Conservation (phyloP, 2,113 vertebrate genomes). For the Sinocyclocheilus grahami region DNA sequence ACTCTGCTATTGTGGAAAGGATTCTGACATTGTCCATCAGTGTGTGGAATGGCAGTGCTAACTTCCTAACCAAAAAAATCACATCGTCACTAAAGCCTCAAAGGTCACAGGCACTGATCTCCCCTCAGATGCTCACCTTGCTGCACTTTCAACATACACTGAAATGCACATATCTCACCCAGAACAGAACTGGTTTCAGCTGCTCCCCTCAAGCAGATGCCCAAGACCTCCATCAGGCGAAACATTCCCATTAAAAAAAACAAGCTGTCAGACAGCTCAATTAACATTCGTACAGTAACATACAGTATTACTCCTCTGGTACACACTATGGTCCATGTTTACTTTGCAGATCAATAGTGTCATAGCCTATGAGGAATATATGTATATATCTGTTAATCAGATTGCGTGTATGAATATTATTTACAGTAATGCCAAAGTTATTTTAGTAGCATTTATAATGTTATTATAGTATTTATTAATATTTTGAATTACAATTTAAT, state of each 20-base stretch:
- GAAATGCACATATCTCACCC: background rate
- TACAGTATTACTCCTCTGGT: background rate
- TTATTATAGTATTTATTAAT: background rate
- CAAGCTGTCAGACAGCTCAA: background rate
- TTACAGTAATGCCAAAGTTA: background rate
- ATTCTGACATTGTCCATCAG: background rate
- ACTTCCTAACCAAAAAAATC: background rate
- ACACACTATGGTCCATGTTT: background rate
- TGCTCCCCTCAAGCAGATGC: background rate
- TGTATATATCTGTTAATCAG: background rate
- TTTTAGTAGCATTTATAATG: background rate
- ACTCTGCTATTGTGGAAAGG: background rate
- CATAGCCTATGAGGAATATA: background rate
- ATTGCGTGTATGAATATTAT: background rate
- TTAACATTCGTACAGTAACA: background rate
- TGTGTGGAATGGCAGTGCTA: background rate
- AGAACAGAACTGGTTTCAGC: too few species aligned
- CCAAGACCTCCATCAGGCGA: background rate
- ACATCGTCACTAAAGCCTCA: slow-evolving; percentile 4
- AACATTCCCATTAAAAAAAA: background rate
- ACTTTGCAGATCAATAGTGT: background rate
- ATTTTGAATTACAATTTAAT: background rate
- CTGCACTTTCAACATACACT: background rate
- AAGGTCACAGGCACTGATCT: slow-evolving; percentile 13
- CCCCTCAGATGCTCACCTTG: background rate